Base-by-base conservation (phyloP, 2,797 vertebrate species). In the Falco peregrinus region DNA sequence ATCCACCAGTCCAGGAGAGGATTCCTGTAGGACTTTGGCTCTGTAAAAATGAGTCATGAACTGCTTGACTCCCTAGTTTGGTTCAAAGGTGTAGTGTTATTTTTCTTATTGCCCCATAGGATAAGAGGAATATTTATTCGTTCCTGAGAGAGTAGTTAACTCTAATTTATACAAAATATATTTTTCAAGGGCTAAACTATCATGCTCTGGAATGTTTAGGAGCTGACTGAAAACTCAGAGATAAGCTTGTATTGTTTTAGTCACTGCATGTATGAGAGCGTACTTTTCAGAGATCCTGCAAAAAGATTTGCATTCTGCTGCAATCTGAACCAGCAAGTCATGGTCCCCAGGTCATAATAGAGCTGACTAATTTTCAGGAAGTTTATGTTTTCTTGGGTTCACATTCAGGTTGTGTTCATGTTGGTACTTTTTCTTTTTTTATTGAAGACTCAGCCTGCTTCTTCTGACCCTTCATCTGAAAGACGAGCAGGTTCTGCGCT, bases 361-460 rank as follows among this genome's bases (percentile, higher is more conserved):
- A 82, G 56, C 37, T 77, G 78, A 8, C 25, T 70, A 24, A 6
- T 26, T 71, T 81, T 63, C 29, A 28, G 84, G 29, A 50, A 39
- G 11, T 24, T 53, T 53, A 16, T 24, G 13, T 56, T 85, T 90
- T 37, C 71, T 77, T 77, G 89, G 53, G 5, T 83, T 95, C 64
- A 24, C 6, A 0, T 51, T 51, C 18, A 17, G 6, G 20, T 71
- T 84, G 0, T 43, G 28, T 69, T 96, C 64, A 68, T 4, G 0
- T 31, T 59, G 63, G 3, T 39, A 3, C 13, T 80, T 60, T 11
- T 75, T 79, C 37, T 60, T 12, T 16, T 91, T 70, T 79, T 93
- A 15, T 91, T 93, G 92, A 89, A 98, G 97, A 68, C 93, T 91
- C 60, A 57, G 92, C 68, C 87, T 9, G 60, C 84, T 91, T 24